phyloP scores from a whole-genome alignment of 2,113 vertebrate genomes.

The Arizona elegans region DNA sequence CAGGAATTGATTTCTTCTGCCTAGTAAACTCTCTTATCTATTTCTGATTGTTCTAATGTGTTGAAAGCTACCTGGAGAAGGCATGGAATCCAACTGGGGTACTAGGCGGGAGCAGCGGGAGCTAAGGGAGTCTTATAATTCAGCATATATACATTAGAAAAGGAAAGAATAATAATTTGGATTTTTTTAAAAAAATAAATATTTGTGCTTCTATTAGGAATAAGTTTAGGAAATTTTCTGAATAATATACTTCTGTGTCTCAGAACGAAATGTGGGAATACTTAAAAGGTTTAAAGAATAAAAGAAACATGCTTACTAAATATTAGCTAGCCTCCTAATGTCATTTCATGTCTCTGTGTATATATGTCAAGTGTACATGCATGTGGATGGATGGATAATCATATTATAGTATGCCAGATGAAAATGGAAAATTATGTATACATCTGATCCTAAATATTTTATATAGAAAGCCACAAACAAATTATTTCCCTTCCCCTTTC shows the following conservation, averaged over 20 bases:
- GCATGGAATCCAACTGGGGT: neutral
- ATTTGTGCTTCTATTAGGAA: neutral
- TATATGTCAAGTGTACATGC: neutral
- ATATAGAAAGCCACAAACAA: neutral
- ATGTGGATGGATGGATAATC: neutral
- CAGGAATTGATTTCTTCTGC: no score
- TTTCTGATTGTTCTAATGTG: neutral
- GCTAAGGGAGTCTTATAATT: neutral
- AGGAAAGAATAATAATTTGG: neutral
- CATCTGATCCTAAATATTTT: neutral
- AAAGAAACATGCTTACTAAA: neutral
- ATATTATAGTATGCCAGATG: neutral
- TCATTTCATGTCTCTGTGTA: neutral
- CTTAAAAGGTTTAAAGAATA: neutral
- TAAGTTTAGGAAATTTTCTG: neutral
- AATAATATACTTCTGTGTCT: neutral
- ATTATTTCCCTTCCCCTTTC: neutral
- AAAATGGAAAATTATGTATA: slow-evolving; percentile 1
- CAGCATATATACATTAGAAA: neutral
- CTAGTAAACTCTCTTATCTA: no score
- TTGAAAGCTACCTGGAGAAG: neutral
- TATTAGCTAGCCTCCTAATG: neutral
- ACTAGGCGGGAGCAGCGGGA: no score
- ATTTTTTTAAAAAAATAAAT: neutral
- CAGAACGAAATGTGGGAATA: neutral